Conservation (phyloP, 2,113 vertebrate species). For the Thinocorus orbignyianus region DNA sequence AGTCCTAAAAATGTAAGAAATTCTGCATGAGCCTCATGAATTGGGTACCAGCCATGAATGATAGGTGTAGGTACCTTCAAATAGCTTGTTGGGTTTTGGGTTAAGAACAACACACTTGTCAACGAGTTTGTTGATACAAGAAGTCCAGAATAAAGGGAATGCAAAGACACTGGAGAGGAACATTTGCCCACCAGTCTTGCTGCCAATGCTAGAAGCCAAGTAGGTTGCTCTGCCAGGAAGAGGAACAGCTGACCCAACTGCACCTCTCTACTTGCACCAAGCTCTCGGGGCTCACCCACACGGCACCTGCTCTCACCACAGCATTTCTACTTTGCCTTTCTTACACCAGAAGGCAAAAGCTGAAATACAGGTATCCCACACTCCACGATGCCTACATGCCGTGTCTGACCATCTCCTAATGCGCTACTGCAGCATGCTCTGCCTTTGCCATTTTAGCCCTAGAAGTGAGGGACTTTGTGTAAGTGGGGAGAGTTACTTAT, state of each 20-base stretch:
- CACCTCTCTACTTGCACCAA: neutral
- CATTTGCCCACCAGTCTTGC: neutral
- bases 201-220: neutral
- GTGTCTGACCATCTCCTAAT: neutral
- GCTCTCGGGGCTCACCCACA: neutral
- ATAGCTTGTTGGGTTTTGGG: neutral
- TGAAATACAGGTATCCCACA: neutral
- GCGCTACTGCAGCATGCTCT: neutral
- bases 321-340: neutral
- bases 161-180: neutral
- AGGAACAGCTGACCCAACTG: neutral
- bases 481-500: neutral
- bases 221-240: neutral
- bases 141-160: neutral
- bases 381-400: neutral
- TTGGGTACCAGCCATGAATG: fast-evolving
- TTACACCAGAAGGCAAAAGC: neutral
- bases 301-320: neutral
- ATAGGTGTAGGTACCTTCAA: neutral
- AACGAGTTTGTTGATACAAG: neutral
- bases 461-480: neutral
- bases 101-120: neutral
- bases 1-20: neutral
- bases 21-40: neutral
- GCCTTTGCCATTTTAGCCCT: neutral